Evolutionary conservation across 2,113 vertebrate genomes (phyloP).

Genomic region (Strix aluco): DNA sequence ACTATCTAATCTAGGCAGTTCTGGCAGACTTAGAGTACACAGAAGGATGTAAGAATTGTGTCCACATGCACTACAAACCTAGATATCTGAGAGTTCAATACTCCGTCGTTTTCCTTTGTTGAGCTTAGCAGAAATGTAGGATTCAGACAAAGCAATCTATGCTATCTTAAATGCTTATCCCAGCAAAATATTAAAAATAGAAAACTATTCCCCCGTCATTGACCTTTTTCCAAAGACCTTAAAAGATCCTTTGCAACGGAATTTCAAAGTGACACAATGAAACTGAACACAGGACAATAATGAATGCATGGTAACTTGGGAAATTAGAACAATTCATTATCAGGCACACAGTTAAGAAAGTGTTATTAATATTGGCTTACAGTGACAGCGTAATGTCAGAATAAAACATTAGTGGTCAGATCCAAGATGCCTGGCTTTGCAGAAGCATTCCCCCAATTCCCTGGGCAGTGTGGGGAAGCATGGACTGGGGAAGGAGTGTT

Average conservation of each 20-base stretch:
- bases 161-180: not conserved
- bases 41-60: not conserved
- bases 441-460: not conserved
- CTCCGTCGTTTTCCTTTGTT: not conserved
- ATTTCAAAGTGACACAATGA: not conserved
- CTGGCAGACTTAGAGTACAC: not conserved
- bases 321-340: not conserved
- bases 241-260: not conserved
- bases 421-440: not conserved
- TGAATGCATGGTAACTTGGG: not conserved
- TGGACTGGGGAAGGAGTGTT: not conserved
- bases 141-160: not conserved
- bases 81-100: not conserved
- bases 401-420: not conserved
- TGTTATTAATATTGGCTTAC: not conserved
- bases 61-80: not conserved
- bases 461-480: accelerated
- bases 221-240: not conserved
- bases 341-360: not conserved
- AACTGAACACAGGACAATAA: not conserved
- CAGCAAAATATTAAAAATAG: not conserved
- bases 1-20: not conserved
- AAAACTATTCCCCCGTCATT: not conserved
- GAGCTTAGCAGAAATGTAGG: not conserved
- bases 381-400: not conserved